Percentiles rank a stretch among this genome's conserved stretches.
These are phyloP conservation scores for Dryadula phaetusa DNA, from an alignment of 2,888 invertebrate genomes.

Conservation along the genomic window DNA sequence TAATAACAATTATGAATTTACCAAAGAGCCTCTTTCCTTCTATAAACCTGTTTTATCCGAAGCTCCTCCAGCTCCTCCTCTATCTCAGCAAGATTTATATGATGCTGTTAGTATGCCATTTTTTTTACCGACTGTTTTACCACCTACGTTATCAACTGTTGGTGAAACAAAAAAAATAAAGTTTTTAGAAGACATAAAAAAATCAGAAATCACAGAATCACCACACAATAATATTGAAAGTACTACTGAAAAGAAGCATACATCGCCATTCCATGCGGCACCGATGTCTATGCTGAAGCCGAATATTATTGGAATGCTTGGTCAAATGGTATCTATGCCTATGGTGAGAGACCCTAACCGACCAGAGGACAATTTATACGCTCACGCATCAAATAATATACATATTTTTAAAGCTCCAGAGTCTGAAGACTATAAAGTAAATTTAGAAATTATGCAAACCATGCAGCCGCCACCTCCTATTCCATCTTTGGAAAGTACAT, in stretches of 20 bases:
- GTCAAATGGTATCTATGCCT: conserved; percentile 79
- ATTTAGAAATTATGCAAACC: conserved; percentile 84
- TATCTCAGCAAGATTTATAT: conserved; percentile 51
- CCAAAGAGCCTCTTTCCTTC: conserved; percentile 64
- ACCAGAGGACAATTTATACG: conserved; percentile 74
- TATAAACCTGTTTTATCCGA: conserved; percentile 73
- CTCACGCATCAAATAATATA: conserved; percentile 73
- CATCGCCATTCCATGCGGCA: conserved; percentile 53
- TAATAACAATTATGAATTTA: conserved; percentile 48
- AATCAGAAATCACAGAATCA: conserved; percentile 55
- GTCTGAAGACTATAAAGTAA: conserved; percentile 57
- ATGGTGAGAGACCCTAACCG: conserved; percentile 70
- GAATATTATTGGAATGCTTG: conserved; percentile 70
- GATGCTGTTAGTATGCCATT: conserved; percentile 56
- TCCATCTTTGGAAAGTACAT: conserved; percentile 56
- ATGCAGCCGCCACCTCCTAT: conserved; percentile 83
- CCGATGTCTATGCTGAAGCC: conserved; percentile 54
- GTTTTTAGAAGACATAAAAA: conserved; percentile 56
- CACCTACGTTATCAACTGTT: conserved; percentile 53
- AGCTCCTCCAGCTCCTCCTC: conserved; percentile 65
- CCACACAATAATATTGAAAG: conserved; percentile 59
- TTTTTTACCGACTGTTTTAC: conserved; percentile 68
- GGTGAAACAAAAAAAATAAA: conserved; percentile 52
- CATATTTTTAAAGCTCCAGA: conserved; percentile 69
- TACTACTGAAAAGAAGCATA: conserved; percentile 57